Conservation (phyloP, 2,888 invertebrate genomes). For the Ophion ventricosus region DNA sequence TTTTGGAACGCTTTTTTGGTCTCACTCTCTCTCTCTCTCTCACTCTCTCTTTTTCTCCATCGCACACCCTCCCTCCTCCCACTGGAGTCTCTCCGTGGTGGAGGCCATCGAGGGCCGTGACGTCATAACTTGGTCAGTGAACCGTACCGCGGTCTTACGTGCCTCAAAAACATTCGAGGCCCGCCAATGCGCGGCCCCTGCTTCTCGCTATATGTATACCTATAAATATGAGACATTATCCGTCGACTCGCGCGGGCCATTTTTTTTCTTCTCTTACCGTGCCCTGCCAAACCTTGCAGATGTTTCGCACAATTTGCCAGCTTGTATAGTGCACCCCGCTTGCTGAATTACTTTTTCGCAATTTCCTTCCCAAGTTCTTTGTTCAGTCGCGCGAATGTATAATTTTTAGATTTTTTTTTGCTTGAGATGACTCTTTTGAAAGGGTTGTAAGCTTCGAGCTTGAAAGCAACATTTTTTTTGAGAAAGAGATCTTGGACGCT, state of each 20-base stretch:
- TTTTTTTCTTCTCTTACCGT: neutral
- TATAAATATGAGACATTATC: conserved; percentile 29
- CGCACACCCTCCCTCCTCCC: conserved; percentile 32
- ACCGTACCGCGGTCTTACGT: conserved; percentile 76
- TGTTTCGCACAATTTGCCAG: conserved; percentile 15
- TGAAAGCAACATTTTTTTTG: neutral
- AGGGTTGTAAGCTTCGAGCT: neutral
- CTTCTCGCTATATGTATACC: conserved; percentile 13
- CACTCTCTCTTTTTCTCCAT: conserved; percentile 13
- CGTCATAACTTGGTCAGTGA: conserved; percentile 82
- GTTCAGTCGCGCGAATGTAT: neutral
- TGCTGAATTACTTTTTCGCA: conserved; percentile 2
- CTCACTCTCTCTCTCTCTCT: conserved; percentile 31
- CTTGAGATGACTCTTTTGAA: neutral
- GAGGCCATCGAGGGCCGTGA: conserved; percentile 69
- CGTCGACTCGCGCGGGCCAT: conserved; percentile 3
- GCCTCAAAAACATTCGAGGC: conserved; percentile 78
- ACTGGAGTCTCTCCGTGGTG: conserved; percentile 65
- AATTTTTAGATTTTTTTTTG: neutral
- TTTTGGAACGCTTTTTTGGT: neutral
- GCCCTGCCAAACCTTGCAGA: neutral
- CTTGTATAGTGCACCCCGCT: neutral
- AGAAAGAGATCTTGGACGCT: neutral
- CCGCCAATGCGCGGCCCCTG: conserved; percentile 47
- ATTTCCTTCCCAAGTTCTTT: neutral